Conservation (phyloP, 2,888 invertebrate genomes). For the Colletes collaris region DNA sequence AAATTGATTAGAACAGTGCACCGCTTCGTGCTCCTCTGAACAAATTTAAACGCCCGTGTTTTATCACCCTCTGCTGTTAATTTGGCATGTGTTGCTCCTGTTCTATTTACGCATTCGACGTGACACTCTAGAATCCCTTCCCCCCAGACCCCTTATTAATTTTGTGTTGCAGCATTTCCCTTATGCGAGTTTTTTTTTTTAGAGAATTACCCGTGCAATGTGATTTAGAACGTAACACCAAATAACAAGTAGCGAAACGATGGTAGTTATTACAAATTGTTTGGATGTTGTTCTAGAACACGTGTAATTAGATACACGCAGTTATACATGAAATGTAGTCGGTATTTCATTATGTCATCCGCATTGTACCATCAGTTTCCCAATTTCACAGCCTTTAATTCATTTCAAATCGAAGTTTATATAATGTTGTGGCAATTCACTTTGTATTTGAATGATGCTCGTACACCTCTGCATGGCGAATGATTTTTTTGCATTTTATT, state of each 20-base stretch:
- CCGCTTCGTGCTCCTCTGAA: conserved; percentile 22
- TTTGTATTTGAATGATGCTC: conserved; percentile 57
- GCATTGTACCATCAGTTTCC: conserved; percentile 30
- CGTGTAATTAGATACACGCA: neutral
- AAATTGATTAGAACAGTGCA: conserved; percentile 37
- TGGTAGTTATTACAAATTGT: conserved; percentile 6
- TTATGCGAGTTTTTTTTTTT: neutral
- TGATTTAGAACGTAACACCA: conserved; percentile 14
- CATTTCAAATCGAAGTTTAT: conserved; percentile 41
- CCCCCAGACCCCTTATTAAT: conserved; percentile 16
- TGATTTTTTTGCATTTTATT: conserved; percentile 51
- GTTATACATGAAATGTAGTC: conserved; percentile 4
- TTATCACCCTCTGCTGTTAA: conserved; percentile 30
- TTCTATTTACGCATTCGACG: conserved; percentile 34
- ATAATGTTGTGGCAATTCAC: conserved; percentile 42
- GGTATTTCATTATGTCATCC: conserved; percentile 26
- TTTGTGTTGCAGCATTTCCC: conserved; percentile 10
- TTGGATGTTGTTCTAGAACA: conserved; percentile 8
- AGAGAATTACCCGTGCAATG: conserved; percentile 10
- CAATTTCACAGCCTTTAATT: conserved; percentile 31
- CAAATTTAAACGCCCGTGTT: conserved; percentile 18
- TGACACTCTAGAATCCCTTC: neutral
- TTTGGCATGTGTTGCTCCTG: conserved; percentile 38
- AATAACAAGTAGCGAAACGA: conserved; percentile 26
- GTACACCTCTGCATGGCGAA: conserved; percentile 64